Evolutionary conservation across 2,113 vertebrate species (phyloP), one percentile per base, ranked within the genome.

Genomic region (Podilymbus podiceps): DNA sequence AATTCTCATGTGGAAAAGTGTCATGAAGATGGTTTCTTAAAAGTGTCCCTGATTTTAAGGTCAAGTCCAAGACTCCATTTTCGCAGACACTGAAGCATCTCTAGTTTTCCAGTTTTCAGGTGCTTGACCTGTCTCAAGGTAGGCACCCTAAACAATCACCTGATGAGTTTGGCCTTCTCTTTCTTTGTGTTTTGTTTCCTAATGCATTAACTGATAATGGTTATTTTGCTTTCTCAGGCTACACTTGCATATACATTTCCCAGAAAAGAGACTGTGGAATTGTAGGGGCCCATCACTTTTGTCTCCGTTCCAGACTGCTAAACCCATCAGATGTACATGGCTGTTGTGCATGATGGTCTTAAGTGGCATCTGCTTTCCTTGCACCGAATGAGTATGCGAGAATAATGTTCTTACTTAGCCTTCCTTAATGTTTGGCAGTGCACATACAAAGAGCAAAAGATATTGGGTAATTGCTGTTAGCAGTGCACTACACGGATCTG

Each of bases 271-370:
- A 8, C 69, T 13, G 0, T 44, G 81, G 60, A 15, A 12, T 11
- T 38, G 8, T 27, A 12, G 87, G 85, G 50, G 13, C 58, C 79
- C 49, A 3, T 42, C 72, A 5, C 49, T 88, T 83, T 44, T 72
- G 42, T 63, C 33, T 77, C 66, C 77, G 8, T 20, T 40, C 97
- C 98, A 99, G 99, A 99, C 99, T 99, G 99, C 98, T 98, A 99
- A 99, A 96, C 98, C 98, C 99, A 98, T 78, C 93, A 97, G 97
- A 97, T 97, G 97, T 91, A 73, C 97, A 93, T 97, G 98, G 98
- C 98, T 98, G 97, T 98, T 97, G 98, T 98, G 98, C 99, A 99
- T 99, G 99, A 98, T 96, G 98, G 98, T 98, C 98, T 97, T 91
- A 79, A 85, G 95, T 64, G 97, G 98, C 98, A 97, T 98, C 98